A percentile compares a stretch with the other conserved stretches of the same genome.
These are phyloP conservation scores for Neuroterus valhalla DNA, from an alignment of 1,140 invertebrate species.

Conservation along the genomic window DNA sequence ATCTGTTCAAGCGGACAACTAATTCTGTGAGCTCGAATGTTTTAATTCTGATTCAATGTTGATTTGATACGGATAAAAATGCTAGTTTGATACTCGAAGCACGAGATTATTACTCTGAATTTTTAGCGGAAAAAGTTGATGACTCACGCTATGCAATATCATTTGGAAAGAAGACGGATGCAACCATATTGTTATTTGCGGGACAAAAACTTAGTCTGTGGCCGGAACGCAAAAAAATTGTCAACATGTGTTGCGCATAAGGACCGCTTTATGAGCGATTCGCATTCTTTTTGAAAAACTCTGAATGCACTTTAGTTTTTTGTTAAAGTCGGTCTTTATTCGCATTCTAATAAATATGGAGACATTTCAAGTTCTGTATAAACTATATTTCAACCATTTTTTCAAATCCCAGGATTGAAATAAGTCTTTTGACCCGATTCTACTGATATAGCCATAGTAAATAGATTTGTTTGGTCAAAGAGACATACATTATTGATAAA, in stretches of 20 bases:
- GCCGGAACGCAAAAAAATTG: constrained; percentile 50
- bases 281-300: background rate
- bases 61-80: too few species aligned
- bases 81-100: background rate
- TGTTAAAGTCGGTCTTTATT: background rate
- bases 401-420: background rate
- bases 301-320: background rate
- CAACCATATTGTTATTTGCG: constrained; percentile 2
- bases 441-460: background rate
- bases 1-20: too few species aligned
- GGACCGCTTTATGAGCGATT: constrained; percentile 29
- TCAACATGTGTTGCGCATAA: constrained; percentile 60
- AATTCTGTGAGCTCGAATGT: too few species aligned
- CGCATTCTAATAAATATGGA: background rate
- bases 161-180: background rate
- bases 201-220: constrained; percentile 3
- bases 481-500: constrained; percentile 1
- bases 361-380: too few species aligned
- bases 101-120: background rate
- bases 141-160: constrained; percentile 7
- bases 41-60: too few species aligned
- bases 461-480: constrained; percentile 16
- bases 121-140: background rate
- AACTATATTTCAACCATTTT: too few species aligned
- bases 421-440: background rate